These are phyloP conservation scores for Bradypodion ventrale DNA, from an alignment of 2,797 vertebrate genomes.

Conservation along the genomic window DNA sequence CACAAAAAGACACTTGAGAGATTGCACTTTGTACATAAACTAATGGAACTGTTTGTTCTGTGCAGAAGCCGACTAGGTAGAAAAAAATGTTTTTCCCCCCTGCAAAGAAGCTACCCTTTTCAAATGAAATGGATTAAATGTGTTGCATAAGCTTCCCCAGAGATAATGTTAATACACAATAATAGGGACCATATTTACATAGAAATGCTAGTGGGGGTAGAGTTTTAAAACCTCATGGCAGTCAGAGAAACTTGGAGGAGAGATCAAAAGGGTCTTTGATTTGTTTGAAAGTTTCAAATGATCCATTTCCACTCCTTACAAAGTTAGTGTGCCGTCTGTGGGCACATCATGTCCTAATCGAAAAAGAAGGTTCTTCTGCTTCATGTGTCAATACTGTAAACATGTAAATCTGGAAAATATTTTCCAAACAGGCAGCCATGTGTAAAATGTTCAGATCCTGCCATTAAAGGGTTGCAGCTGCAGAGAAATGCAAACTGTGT, in stretches of 20 bases:
- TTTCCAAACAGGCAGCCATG: slow-evolving; percentile 84
- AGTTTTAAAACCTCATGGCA: slow-evolving; percentile 67
- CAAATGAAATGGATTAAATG: slow-evolving; percentile 69
- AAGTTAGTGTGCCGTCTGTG: slow-evolving; percentile 72
- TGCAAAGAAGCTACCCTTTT: slow-evolving; percentile 52
- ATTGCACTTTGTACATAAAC: not conserved
- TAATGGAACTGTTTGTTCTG: slow-evolving; percentile 28
- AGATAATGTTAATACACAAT: slow-evolving; percentile 68
- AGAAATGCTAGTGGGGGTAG: slow-evolving; percentile 50
- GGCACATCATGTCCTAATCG: slow-evolving; percentile 66
- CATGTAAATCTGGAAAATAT: slow-evolving; percentile 86
- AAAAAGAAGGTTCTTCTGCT: slow-evolving; percentile 70
- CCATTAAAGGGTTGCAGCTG: slow-evolving; percentile 84
- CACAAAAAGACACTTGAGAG: not conserved
- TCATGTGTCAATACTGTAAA: slow-evolving; percentile 80
- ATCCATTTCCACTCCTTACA: slow-evolving; percentile 80
- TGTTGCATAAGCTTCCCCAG: slow-evolving; percentile 62
- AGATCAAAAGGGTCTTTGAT: slow-evolving; percentile 81
- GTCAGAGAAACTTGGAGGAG: slow-evolving; percentile 73
- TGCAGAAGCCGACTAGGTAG: slow-evolving; percentile 33
- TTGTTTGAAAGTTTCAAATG: slow-evolving; percentile 84
- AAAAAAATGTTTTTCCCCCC: slow-evolving; percentile 54
- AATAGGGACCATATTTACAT: slow-evolving; percentile 71
- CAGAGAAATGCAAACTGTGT: slow-evolving; percentile 78
- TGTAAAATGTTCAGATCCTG: slow-evolving; percentile 88